These are phyloP conservation scores for Paramormyrops kingsleyae DNA, from an alignment of 2,113 vertebrate species.

Conservation along the genomic window DNA sequence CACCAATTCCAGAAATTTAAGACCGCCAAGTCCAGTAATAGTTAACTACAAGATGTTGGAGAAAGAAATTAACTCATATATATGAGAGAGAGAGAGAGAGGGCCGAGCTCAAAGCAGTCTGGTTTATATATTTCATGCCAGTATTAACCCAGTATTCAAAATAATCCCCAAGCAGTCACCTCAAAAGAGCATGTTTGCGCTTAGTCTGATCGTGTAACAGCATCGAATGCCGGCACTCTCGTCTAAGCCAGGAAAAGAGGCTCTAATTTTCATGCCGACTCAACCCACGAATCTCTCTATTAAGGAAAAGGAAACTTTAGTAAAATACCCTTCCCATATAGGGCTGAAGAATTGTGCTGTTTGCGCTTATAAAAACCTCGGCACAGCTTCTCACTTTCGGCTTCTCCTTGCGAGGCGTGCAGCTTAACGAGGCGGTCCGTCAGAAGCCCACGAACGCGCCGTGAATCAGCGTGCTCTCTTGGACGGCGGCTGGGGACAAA, in stretches of 20 bases:
- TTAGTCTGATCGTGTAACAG: constrained; percentile 8
- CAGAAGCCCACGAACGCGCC: constrained; percentile 25
- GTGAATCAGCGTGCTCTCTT: background rate
- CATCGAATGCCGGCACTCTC: background rate
- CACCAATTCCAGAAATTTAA: background rate
- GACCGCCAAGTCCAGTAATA: background rate
- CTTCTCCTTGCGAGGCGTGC: background rate
- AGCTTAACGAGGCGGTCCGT: constrained; percentile 19
- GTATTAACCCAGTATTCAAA: constrained; percentile 10
- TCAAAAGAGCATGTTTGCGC: background rate
- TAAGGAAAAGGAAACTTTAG: constrained; percentile 4
- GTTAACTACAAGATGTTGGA: background rate
- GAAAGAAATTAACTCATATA: background rate
- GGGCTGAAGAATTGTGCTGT: background rate
- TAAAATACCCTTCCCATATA: background rate
- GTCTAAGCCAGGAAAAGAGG: background rate
- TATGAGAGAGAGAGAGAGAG: background rate
- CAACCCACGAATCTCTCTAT: constrained; percentile 5
- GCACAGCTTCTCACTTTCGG: background rate
- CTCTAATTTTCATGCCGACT: background rate
- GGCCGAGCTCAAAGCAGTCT: constrained; percentile 4
- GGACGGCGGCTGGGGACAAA: background rate
- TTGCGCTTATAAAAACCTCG: background rate
- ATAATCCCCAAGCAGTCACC: constrained; percentile 12
- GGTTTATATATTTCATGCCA: constrained; percentile 6